Conservation (phyloP, 2,113 vertebrate species). For the Morone chrysops region DNA sequence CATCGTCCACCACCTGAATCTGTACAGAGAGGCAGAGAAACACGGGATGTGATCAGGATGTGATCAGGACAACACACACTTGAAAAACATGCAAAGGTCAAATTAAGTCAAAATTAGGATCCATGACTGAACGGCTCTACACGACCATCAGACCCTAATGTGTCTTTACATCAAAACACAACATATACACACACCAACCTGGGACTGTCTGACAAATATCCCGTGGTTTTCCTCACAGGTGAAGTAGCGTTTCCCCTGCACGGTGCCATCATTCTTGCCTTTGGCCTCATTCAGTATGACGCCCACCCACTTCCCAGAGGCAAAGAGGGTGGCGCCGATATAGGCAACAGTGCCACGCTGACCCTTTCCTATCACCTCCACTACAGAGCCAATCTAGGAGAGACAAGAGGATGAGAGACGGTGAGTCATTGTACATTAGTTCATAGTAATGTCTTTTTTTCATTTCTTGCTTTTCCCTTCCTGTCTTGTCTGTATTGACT, state of each 20-base stretch:
- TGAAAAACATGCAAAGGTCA: neutral
- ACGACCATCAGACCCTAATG: neutral
- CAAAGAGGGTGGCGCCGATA: conserved; percentile 95
- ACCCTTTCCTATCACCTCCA: conserved; percentile 97
- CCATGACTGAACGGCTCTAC: neutral
- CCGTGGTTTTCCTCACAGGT: conserved; percentile 95
- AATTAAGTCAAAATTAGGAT: too few species aligned
- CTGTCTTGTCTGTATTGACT: neutral
- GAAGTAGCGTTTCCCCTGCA: conserved; percentile 96
- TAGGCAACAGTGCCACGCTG: conserved; percentile 95
- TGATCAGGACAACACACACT: neutral
- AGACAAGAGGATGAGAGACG: neutral
- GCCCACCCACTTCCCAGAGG: conserved; percentile 97
- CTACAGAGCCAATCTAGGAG: conserved; percentile 88
- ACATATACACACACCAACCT: conserved; percentile 83
- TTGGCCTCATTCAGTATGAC: conserved; percentile 95
- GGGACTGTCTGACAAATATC: conserved; percentile 96
- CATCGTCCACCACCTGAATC: conserved; percentile 77
- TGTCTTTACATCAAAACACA: too few species aligned
- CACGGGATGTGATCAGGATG: neutral
- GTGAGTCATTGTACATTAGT: neutral
- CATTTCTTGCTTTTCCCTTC: neutral
- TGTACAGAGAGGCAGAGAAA: conserved; percentile 34
- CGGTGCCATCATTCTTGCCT: conserved; percentile 96
- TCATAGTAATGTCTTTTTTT: neutral